Percentiles rank a stretch among this genome's conserved stretches.
These are phyloP conservation scores for Hydrolagus colliei DNA, from an alignment of 2,797 vertebrate species.

Conservation along the genomic window DNA sequence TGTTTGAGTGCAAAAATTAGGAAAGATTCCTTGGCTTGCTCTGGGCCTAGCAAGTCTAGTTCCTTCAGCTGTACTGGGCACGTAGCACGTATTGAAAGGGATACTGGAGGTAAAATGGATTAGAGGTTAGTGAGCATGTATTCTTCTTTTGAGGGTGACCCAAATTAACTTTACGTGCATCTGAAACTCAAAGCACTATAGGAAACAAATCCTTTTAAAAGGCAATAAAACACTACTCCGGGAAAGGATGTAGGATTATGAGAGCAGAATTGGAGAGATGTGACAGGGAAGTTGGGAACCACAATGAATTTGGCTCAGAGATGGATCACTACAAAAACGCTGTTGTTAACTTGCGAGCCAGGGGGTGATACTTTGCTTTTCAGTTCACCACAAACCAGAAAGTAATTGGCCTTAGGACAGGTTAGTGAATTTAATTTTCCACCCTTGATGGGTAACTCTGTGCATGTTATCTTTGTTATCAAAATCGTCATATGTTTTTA, in stretches of 20 bases:
- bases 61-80: background rate
- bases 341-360: background rate
- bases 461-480: too few species aligned
- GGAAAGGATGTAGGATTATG: background rate
- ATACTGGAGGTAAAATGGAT: background rate
- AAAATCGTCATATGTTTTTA: too few species aligned
- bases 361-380: slow-evolving; percentile 12
- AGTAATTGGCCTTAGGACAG: background rate
- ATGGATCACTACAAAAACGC: background rate
- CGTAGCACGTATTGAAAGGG: background rate
- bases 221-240: slow-evolving; percentile 4
- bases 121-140: background rate
- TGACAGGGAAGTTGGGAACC: background rate
- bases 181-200: background rate
- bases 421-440: slow-evolving; percentile 4
- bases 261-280: background rate
- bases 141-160: background rate
- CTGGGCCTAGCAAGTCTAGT: background rate
- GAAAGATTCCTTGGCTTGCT: background rate
- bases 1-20: background rate
- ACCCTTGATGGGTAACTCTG: background rate
- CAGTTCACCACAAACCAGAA: slow-evolving; percentile 11
- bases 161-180: slow-evolving; percentile 11
- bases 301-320: background rate
- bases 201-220: background rate